A percentile compares a stretch with the other conserved stretches of the same genome.
Conservation (phyloP, 2,113 vertebrate genomes). For the Mustelus asterias region DNA sequence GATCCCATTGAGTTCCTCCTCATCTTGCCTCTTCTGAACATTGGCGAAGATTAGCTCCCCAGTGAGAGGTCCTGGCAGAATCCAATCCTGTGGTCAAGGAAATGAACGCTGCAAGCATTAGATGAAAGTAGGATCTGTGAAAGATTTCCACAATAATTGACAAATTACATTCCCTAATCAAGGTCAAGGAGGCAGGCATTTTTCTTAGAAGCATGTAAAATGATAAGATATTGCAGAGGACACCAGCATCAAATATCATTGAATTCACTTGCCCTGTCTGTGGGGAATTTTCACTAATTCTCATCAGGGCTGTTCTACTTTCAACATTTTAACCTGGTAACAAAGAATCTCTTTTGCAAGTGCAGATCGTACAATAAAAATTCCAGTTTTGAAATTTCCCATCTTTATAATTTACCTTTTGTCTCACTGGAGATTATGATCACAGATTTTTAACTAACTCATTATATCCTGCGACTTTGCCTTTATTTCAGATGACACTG, state of each 20-base stretch:
- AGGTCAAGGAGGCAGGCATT: not conserved
- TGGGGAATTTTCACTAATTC: not conserved
- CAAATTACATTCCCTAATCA: not conserved
- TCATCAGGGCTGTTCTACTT: not conserved
- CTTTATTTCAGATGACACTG: not conserved
- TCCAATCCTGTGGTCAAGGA: not conserved
- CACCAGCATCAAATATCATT: not conserved
- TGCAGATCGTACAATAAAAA: not conserved
- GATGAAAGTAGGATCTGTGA: not conserved
- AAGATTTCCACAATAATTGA: not conserved
- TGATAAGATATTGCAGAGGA: not conserved
- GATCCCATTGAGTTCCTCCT: not conserved
- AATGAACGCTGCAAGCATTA: no score
- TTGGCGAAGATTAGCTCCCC: not conserved
- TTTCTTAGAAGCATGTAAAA: not conserved
- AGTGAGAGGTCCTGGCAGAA: not conserved
- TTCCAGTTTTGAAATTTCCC: not conserved
- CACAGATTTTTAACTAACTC: not conserved
- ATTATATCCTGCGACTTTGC: not conserved
- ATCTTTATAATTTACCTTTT: not conserved
- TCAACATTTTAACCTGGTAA: not conserved
- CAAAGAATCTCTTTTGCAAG: not conserved
- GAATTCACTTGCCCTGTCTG: not conserved
- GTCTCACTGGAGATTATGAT: not conserved
- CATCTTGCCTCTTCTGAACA: not conserved